Conservation (phyloP, 2,797 vertebrate species). For the Steatocranus sp. region DNA sequence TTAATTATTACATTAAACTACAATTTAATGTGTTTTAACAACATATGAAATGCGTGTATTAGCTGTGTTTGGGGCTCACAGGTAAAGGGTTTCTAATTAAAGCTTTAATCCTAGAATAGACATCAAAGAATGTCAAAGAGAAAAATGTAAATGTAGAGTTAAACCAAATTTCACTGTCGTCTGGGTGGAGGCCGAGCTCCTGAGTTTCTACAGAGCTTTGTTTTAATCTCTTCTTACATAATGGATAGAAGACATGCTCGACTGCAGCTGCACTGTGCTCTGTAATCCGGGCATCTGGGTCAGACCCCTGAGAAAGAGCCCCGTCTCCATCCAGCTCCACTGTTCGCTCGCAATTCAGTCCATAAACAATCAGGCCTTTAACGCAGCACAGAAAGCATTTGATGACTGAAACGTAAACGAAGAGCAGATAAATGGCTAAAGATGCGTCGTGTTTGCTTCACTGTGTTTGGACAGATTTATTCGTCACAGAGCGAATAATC, state of each 20-base stretch:
- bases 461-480: background rate
- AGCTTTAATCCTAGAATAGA: background rate
- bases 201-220: constrained; percentile 33
- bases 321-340: constrained; percentile 13
- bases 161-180: background rate
- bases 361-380: constrained; percentile 25
- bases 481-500: background rate
- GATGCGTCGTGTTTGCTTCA: background rate
- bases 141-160: background rate
- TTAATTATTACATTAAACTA: background rate
- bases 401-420: background rate
- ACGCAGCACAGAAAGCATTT: background rate
- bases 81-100: background rate
- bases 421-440: background rate
- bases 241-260: constrained; percentile 46
- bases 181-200: background rate
- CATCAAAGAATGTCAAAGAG: background rate
- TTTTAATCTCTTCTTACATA: constrained; percentile 65
- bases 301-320: constrained; percentile 34
- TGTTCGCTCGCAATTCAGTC: constrained; percentile 27
- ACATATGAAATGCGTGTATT: rapidly evolving
- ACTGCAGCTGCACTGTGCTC: constrained; percentile 56
- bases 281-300: constrained; percentile 70
- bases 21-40: background rate
- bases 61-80: background rate